These are phyloP conservation scores for Ranitomeya variabilis DNA, from an alignment of 2,113 vertebrate species.

Conservation along the genomic window DNA sequence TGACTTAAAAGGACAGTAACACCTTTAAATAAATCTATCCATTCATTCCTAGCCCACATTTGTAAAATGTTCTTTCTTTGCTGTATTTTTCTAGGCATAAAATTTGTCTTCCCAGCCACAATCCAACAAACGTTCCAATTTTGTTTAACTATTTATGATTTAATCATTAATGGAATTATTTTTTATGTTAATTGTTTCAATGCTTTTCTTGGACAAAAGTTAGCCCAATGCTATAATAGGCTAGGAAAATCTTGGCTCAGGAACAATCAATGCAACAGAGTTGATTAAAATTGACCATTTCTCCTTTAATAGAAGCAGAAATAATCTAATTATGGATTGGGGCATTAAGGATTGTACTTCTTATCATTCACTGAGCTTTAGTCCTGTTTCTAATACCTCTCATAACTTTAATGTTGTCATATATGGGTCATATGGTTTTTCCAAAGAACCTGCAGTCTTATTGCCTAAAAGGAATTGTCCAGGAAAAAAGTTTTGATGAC, in stretches of 20 bases:
- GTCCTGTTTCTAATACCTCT: too few species aligned
- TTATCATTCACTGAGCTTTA: too few species aligned
- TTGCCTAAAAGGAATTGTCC: too few species aligned
- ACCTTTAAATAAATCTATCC: not conserved
- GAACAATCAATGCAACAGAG: not conserved
- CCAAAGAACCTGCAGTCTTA: too few species aligned
- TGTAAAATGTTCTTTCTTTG: slow-evolving; percentile 5
- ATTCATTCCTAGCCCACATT: not conserved
- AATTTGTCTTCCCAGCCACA: not conserved
- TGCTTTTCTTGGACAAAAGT: not conserved
- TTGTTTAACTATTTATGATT: too few species aligned
- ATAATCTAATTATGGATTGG: not conserved
- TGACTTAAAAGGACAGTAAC: slow-evolving; percentile 38
- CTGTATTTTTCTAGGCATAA: not conserved
- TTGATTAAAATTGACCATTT: not conserved
- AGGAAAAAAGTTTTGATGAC: too few species aligned
- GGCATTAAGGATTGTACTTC: not conserved
- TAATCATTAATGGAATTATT: not conserved
- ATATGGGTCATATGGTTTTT: too few species aligned
- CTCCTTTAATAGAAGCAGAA: not conserved
- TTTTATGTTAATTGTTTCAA: too few species aligned
- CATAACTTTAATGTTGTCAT: too few species aligned
- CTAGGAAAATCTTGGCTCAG: not conserved
- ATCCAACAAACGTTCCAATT: not conserved
- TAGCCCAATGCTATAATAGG: not conserved